Evolutionary conservation across 2,888 invertebrate species (phyloP), one percentile per base, ranked within the genome.

Genomic region (Rhingia campestris): DNA sequence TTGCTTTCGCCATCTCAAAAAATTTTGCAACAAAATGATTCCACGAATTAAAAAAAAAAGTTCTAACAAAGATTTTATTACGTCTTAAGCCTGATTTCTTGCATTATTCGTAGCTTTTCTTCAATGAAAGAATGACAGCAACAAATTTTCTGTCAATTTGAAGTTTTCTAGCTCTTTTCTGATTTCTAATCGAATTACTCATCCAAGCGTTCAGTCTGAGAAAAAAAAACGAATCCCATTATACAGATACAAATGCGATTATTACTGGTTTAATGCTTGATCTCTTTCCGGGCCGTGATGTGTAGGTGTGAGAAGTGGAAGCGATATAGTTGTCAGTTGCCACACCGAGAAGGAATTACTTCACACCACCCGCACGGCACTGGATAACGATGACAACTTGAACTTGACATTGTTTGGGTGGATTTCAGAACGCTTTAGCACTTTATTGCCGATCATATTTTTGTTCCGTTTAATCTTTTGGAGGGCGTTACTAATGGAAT

Each of bases 381-480:
- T 56, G 37, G 45, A 56, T 67, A 41, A 51, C 3, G 54, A 56
- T 58, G 56, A 37, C 32, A 51, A 74, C 74, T 74, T 75, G 74
- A 75, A 67, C 80, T 81, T 81, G 74, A 81, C 74, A 56, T 69
- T 81, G 67, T 63, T 75, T 51, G 6, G 43, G 41, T 61, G 12
- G 10, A 12, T 69, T 54, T 14, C 30, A 63, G 61, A 74, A 61
- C 49, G 67, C 35, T 63, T 43, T 41, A 49, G 49, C 59, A 45
- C 43, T 39, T 49, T 37, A 43, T 58, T 2, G 22, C 41, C 14
- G 47, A 43, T 51, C 12, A 10, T 54, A 6, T 22, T 73, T 54
- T 43, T 12, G 3, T 22, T 22, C 22, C 22, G 39, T 63, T 58
- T 54, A 39, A 49, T 41, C 30, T 39, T 22, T 32, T 69, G 45